Base-by-base conservation (phyloP, 2,113 vertebrate genomes). In the Addax nasomaculatus region DNA sequence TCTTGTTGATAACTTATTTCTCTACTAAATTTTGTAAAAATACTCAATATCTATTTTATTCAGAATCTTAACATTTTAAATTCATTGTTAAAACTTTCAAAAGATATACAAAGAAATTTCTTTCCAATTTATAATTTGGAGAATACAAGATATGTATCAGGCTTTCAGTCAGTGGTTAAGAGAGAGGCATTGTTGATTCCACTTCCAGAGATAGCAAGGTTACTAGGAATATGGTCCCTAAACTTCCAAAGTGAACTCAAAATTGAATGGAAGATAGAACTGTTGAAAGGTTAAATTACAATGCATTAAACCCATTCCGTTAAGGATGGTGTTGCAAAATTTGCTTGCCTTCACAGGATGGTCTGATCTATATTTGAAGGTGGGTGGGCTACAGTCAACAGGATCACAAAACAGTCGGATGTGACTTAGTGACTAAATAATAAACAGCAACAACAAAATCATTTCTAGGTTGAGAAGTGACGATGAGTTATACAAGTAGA, bases 271-370 rank as follows among this genome's bases (percentile, higher is more conserved):
- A 62, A 64, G 16, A 80, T 15, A 70, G 43, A 53, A 30, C 5
- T 3, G 1, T 62, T 11, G 39, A 21, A 13, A 14, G 21, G 6
- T 33, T 36, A 43, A n/a, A 27, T 29, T 14, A 19, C 0, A 17
- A 9, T 25, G 39, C 7, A 27, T 27, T 30, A 11, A 3, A 23
- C 4, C 55, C 10, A 23, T 55, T 62, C 9, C 3, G 3, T 8
- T 10, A 43, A 43, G 2, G 6, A 7, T 58, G 16, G 1, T 17
- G 3, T 9, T 49, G 25, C 0, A 6, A 29, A 53, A 8, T 55
- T 93, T 11, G 13, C 27, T 90, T 55, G 3, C 6, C 12, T 33
- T 55, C 62, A 25, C 12, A 57, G 45, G 73, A 10, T 79, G 19
- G 11, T 13, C 8, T 17, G 39, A 47, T 84, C 14, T 19, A 27